A percentile compares a stretch with the other conserved stretches of the same genome.
Conservation (phyloP, 1,140 invertebrate genomes). For the Heliconius eleuchia region DNA sequence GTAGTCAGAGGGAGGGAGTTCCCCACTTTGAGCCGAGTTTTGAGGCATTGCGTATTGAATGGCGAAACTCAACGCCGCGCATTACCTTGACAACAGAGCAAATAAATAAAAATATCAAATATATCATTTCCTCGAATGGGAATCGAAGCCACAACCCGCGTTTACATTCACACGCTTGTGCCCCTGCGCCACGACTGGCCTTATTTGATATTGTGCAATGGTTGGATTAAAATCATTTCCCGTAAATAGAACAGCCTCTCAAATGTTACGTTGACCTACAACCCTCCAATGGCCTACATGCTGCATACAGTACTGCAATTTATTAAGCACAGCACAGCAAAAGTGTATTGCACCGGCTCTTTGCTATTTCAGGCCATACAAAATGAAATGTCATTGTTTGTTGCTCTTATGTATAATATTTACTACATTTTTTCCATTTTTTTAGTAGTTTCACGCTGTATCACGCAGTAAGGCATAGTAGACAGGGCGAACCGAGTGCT, state of each 20-base stretch:
- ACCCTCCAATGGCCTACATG: slow-evolving; percentile 33
- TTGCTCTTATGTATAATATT: background rate
- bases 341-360: background rate
- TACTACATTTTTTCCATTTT: too few relatives aligned
- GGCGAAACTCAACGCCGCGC: too few relatives aligned
- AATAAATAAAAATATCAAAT: too few relatives aligned
- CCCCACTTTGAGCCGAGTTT: too few relatives aligned
- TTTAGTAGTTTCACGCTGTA: background rate
- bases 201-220: background rate
- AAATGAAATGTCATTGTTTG: slow-evolving; percentile 11
- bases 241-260: slow-evolving; percentile 16
- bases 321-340: slow-evolving; percentile 16
- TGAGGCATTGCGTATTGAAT: too few relatives aligned
- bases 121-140: too few relatives aligned
- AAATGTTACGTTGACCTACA: slow-evolving; percentile 33
- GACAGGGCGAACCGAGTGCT: background rate
- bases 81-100: too few relatives aligned
- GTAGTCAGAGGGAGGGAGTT: too few relatives aligned
- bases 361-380: background rate
- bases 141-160: too few relatives aligned
- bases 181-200: too few relatives aligned
- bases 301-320: slow-evolving; percentile 11
- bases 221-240: slow-evolving; percentile 5
- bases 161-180: too few relatives aligned
- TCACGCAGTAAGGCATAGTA: background rate